phyloP scores from a whole-genome alignment of 2,888 invertebrate genomes.

The Drosophila peninsularis region DNA sequence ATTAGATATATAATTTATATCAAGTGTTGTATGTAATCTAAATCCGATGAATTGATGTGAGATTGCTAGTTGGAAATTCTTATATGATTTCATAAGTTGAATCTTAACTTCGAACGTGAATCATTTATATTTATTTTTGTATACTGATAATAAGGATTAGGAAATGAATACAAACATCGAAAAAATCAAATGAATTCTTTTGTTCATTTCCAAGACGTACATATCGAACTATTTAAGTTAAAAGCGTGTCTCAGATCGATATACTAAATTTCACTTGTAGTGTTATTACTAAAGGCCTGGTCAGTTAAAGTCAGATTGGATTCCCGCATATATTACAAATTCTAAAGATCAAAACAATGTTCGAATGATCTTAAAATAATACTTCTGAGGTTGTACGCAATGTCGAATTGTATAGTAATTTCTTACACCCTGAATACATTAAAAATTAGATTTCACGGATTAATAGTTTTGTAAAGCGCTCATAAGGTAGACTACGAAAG shows the following conservation, averaged over 20 bases:
- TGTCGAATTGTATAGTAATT: no score
- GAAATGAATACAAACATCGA: background rate
- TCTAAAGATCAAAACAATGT: no score
- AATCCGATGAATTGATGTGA: background rate
- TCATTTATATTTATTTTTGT: constrained; percentile 1
- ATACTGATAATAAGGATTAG: background rate
- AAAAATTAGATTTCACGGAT: background rate
- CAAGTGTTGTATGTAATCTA: constrained; percentile 14
- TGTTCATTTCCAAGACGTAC: background rate
- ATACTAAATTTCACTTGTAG: background rate
- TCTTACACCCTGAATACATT: no score
- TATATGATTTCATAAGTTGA: constrained; percentile 6
- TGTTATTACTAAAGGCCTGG: no score
- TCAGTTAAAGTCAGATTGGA: no score
- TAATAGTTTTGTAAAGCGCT: no score
- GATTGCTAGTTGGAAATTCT: background rate
- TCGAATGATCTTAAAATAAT: no score
- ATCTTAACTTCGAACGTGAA: background rate
- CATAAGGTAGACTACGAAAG: no score
- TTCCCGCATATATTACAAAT: no score
- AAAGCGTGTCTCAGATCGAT: background rate
- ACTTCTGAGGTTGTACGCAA: no score
- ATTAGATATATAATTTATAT: constrained; percentile 51
- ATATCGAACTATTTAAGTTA: background rate
- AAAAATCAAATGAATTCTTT: background rate